A percentile compares a stretch with the other conserved stretches of the same genome.
phyloP scores from a whole-genome alignment of 2,888 invertebrate species.

The Alloscopus bannaensis region DNA sequence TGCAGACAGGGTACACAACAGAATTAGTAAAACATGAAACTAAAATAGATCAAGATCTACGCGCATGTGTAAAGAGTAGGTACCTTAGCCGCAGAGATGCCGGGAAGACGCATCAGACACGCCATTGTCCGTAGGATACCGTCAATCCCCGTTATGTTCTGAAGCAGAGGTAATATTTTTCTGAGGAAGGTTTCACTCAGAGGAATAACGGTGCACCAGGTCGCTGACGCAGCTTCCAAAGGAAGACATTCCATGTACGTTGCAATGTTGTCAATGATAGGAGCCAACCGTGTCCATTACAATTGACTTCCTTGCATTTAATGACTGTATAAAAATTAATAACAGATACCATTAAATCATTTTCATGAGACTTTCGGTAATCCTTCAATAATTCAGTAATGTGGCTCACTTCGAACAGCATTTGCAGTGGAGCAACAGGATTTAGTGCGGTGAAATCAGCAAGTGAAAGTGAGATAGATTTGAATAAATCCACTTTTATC shows the following conservation, averaged over 20 bases:
- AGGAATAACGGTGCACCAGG: constrained; percentile 88
- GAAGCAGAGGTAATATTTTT: constrained; percentile 80
- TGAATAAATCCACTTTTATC: constrained; percentile 90
- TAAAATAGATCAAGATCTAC: not conserved
- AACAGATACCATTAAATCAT: not conserved
- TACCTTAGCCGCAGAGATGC: constrained; percentile 88
- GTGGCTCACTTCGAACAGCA: constrained; percentile 85
- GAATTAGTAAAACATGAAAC: not conserved
- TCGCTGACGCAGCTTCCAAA: constrained; percentile 83
- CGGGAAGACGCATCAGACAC: constrained; percentile 88
- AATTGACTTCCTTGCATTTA: constrained; percentile 87
- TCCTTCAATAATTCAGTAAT: constrained; percentile 2
- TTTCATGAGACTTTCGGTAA: not conserved
- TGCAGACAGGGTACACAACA: constrained; percentile 75
- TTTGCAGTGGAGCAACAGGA: constrained; percentile 94
- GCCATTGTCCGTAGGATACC: constrained; percentile 86
- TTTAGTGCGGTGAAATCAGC: constrained; percentile 97
- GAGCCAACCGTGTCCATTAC: constrained; percentile 83
- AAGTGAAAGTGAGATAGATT: constrained; percentile 93
- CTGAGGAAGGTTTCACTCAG: constrained; percentile 93
- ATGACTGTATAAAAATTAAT: constrained; percentile 77
- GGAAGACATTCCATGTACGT: constrained; percentile 95
- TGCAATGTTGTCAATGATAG: constrained; percentile 92
- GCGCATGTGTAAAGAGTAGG: constrained; percentile 49
- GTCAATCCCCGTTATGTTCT: constrained; percentile 83